These are phyloP conservation scores for Tyrannus savana DNA, from an alignment of 2,113 vertebrate genomes.

Conservation along the genomic window DNA sequence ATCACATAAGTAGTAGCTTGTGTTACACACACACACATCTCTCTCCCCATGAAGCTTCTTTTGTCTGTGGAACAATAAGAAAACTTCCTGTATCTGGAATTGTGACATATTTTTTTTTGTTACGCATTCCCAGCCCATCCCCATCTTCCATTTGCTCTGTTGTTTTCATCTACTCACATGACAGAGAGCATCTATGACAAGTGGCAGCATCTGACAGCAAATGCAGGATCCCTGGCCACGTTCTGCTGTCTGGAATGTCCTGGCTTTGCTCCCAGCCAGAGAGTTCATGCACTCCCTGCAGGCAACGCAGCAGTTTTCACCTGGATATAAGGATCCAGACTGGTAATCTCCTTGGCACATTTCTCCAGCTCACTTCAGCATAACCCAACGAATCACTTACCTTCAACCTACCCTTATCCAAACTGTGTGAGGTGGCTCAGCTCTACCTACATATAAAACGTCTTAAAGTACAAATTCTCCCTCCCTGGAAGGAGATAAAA, in stretches of 20 bases:
- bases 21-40: background rate
- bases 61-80: background rate
- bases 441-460: background rate
- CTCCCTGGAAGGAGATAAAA: background rate
- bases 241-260: background rate
- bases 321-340: background rate
- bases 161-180: background rate
- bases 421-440: background rate
- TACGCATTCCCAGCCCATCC: background rate
- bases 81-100: background rate
- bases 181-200: background rate
- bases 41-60: background rate
- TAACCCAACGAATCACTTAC: background rate
- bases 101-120: background rate
- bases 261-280: background rate
- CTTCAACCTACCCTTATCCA: background rate
- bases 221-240: background rate
- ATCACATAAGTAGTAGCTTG: background rate
- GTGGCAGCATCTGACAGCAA: background rate
- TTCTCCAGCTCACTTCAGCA: fast-evolving
- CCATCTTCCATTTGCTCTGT: background rate
- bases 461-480: background rate
- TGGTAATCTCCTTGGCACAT: background rate
- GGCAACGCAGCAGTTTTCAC: background rate
- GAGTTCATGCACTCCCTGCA: background rate